Evolutionary conservation across 2,113 vertebrate genomes (phyloP).

Genomic region (Spea multiplicata): DNA sequence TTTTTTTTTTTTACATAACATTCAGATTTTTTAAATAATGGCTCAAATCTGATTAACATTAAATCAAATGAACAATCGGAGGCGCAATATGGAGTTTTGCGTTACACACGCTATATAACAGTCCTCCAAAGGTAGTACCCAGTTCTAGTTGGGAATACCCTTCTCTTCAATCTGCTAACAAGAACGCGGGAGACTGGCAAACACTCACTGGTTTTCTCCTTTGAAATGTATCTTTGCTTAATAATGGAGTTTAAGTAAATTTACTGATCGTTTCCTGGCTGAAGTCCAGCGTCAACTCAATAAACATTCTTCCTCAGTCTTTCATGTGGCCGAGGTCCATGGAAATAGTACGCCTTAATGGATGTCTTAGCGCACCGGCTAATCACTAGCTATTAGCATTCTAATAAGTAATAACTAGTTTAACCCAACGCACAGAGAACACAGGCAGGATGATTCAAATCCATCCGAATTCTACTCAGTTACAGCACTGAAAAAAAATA

Average conservation of each 20-base stretch:
- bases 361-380: not conserved
- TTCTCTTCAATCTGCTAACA: not conserved
- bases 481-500: no score
- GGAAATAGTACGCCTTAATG: not conserved
- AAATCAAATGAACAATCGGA: no score
- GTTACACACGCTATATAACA: no score
- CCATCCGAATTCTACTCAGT: no score
- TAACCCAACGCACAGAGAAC: not conserved
- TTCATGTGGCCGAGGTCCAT: not conserved
- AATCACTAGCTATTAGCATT: not conserved
- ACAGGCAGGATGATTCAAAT: no score
- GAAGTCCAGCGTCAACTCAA: not conserved
- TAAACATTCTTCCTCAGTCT: conserved; percentile 14
- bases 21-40: no score
- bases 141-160: no score
- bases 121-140: no score
- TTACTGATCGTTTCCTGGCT: conserved; percentile 17
- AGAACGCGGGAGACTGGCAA: not conserved
- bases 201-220: not conserved
- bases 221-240: conserved; percentile 16
- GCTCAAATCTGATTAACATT: no score
- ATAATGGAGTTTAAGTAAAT: conserved; percentile 13
- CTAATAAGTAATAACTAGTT: not conserved
- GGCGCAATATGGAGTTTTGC: no score
- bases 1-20: no score